Percentiles rank a stretch among this genome's conserved stretches.
Conservation (phyloP, 1,140 invertebrate species). For the Procambarus clarkii region DNA sequence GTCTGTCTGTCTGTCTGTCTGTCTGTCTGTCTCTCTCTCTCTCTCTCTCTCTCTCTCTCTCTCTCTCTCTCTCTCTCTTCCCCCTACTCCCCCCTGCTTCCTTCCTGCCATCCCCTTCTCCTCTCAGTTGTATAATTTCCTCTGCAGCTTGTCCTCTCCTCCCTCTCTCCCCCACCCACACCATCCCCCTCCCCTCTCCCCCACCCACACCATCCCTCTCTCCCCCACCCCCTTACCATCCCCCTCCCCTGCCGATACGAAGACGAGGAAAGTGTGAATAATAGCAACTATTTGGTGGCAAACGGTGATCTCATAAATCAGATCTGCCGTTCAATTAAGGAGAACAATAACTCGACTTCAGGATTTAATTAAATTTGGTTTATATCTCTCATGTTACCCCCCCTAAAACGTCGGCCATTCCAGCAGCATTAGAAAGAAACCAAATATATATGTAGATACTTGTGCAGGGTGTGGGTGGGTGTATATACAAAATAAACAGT, state of each 20-base stretch:
- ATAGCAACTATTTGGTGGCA: background rate
- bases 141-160: background rate
- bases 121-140: background rate
- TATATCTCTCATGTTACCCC: slow-evolving; percentile 28
- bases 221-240: background rate
- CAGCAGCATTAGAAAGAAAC: too few species aligned
- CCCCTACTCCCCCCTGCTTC: too few species aligned
- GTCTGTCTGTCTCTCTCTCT: too few species aligned
- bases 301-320: slow-evolving; percentile 52
- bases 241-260: background rate
- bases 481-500: too few species aligned
- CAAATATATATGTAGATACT: too few species aligned
- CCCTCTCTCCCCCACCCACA: background rate
- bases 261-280: slow-evolving; percentile 52
- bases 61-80: too few species aligned
- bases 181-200: background rate
- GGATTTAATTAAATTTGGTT: slow-evolving; percentile 67
- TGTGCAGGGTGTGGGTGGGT: too few species aligned
- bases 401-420: background rate
- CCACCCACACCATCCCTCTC: background rate
- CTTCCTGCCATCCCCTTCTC: too few species aligned
- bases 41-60: too few species aligned
- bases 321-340: slow-evolving; percentile 61
- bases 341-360: slow-evolving; percentile 49
- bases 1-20: too few species aligned